phyloP scores from a whole-genome alignment of 35 echinoderm and acorn worm genomes.

The Chiridota heheva region DNA sequence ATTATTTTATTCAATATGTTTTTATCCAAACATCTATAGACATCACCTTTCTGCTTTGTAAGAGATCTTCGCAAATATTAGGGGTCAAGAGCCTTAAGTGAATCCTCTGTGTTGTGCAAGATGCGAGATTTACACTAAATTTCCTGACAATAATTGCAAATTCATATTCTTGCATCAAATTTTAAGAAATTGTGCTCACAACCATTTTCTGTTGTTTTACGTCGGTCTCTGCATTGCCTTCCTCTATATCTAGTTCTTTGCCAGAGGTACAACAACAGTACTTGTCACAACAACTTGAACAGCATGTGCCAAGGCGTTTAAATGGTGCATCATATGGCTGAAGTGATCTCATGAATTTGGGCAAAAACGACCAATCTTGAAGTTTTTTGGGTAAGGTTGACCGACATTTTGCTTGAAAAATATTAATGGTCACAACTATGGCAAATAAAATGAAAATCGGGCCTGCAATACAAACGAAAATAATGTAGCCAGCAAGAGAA shows the following conservation, averaged over 20 bases:
- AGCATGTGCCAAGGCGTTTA: not conserved
- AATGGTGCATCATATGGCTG: slow-evolving; percentile 59
- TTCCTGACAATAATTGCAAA: too few species aligned
- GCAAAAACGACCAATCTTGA: slow-evolving; percentile 75
- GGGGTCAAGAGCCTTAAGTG: too few species aligned
- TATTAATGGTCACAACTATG: slow-evolving; percentile 65
- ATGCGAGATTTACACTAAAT: too few species aligned
- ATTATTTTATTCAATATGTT: too few species aligned
- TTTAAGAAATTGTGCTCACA: too few species aligned
- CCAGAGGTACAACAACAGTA: not conserved
- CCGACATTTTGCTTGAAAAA: slow-evolving; percentile 72
- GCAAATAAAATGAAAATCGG: slow-evolving; percentile 51
- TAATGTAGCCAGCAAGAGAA: slow-evolving; percentile 56
- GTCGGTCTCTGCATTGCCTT: not conserved
- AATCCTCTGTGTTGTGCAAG: too few species aligned
- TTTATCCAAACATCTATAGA: too few species aligned
- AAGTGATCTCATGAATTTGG: slow-evolving; percentile 61
- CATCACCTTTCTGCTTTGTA: too few species aligned
- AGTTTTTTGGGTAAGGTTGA: slow-evolving; percentile 38
- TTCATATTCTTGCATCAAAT: too few species aligned
- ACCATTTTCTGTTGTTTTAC: too few species aligned
- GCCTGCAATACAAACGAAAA: slow-evolving; percentile 51
- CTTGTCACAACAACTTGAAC: slow-evolving; percentile 10
- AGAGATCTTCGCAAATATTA: too few species aligned
- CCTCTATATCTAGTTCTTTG: not conserved